Evolutionary conservation across 2,113 vertebrate species (phyloP).

Genomic region (Accipiter virgatus): DNA sequence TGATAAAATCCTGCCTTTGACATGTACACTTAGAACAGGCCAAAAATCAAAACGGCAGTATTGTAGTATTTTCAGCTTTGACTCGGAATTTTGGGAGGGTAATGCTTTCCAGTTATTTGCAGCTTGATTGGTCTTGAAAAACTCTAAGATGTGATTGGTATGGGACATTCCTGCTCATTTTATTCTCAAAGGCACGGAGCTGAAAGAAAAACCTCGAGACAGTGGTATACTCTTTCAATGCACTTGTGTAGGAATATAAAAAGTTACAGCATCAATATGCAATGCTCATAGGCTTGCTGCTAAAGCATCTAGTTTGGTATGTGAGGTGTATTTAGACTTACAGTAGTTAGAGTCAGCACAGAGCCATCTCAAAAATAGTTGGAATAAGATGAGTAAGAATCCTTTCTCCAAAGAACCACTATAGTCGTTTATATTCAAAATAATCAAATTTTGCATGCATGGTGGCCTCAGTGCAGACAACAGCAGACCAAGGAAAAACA

Average conservation of each 20-base stretch:
- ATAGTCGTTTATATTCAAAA: neutral
- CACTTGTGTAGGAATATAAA: neutral
- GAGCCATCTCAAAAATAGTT: neutral
- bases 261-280: neutral
- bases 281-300: neutral
- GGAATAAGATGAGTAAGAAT: neutral
- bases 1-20: neutral
- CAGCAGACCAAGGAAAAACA: neutral
- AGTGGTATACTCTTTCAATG: neutral
- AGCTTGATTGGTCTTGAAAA: neutral
- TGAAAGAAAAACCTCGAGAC: neutral
- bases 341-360: neutral
- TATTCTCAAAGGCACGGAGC: neutral
- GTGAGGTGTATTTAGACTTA: neutral
- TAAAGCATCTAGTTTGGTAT: neutral
- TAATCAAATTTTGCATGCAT: neutral
- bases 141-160: neutral
- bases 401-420: neutral
- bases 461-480: neutral
- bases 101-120: neutral
- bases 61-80: neutral
- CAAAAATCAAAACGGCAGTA: neutral
- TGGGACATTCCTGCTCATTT: neutral
- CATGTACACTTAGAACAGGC: neutral
- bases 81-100: neutral